These are phyloP conservation scores for Ladona fulva DNA, from an alignment of 1,140 invertebrate genomes.

Conservation along the genomic window DNA sequence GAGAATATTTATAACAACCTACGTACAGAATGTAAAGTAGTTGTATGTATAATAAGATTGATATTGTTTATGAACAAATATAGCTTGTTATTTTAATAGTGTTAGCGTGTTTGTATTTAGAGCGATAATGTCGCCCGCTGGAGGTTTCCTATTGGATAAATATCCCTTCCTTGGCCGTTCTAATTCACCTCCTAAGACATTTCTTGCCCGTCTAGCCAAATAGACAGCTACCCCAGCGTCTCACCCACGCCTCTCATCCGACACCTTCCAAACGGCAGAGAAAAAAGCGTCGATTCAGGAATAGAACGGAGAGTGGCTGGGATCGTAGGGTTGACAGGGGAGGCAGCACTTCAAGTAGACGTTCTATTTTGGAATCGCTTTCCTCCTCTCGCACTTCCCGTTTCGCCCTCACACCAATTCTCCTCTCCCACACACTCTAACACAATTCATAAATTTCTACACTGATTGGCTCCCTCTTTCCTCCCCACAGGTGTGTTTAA, in stretches of 20 bases:
- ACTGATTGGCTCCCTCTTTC: neutral
- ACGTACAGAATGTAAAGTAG: too few relatives aligned
- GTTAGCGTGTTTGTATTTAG: too few relatives aligned
- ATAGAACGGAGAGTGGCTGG: neutral
- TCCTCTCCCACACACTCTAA: neutral
- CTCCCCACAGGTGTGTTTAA: neutral
- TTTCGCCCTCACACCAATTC: neutral
- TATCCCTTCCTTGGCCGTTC: too few relatives aligned
- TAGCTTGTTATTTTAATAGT: too few relatives aligned
- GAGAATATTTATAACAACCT: too few relatives aligned
- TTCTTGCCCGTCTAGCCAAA: too few relatives aligned
- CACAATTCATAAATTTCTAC: neutral
- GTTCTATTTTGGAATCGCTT: neutral
- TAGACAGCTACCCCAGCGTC: neutral
- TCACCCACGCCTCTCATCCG: neutral
- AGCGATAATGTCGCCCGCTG: too few relatives aligned
- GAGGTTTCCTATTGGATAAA: too few relatives aligned
- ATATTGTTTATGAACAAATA: too few relatives aligned
- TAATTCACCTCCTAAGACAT: too few relatives aligned
- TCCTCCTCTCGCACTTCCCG: neutral
- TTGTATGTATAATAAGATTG: too few relatives aligned
- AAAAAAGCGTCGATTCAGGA: neutral
- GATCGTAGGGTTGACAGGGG: neutral
- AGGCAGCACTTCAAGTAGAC: too few relatives aligned
- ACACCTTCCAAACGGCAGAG: neutral